These are phyloP conservation scores for Pseudeuparius sepicola DNA, from an alignment of 2,888 invertebrate genomes.

Conservation along the genomic window DNA sequence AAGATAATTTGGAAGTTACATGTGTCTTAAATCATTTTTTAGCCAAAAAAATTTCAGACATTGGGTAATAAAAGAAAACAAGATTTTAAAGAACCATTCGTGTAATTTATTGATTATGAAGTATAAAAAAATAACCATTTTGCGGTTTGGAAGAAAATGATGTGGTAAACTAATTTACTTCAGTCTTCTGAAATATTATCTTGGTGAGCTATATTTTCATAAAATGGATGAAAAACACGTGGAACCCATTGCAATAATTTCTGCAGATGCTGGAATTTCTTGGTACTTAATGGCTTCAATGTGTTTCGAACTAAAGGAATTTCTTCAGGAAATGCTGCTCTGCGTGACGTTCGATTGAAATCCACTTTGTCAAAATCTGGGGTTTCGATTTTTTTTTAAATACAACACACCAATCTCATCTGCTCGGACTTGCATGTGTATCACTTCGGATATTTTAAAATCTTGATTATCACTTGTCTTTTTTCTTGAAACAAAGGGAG, in stretches of 20 bases:
- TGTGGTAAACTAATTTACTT: too few relatives aligned
- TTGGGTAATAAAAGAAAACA: too few relatives aligned
- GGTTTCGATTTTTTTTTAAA: conserved; percentile 8
- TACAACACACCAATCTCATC: conserved; percentile 10
- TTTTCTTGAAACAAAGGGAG: too few relatives aligned
- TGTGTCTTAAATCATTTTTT: too few relatives aligned
- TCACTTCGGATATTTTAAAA: conserved; percentile 16
- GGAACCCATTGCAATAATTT: conserved; percentile 16
- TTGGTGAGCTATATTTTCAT: conserved; percentile 15
- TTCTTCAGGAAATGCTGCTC: conserved; percentile 6
- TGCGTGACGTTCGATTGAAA: conserved; percentile 8
- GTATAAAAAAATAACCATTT: too few relatives aligned
- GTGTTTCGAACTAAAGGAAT: conserved; percentile 6
- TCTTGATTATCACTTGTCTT: conserved; percentile 12
- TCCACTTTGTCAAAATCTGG: conserved; percentile 4
- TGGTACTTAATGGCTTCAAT: conserved; percentile 7
- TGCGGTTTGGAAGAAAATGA: too few relatives aligned
- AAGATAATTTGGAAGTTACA: too few relatives aligned
- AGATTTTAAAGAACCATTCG: too few relatives aligned
- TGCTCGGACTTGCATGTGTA: conserved; percentile 14
- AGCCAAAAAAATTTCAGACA: too few relatives aligned
- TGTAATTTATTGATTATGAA: too few relatives aligned
- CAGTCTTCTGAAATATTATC: conserved; percentile 4
- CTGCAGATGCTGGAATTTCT: conserved; percentile 10
- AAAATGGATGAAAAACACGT: conserved; percentile 9